phyloP scores from a whole-genome alignment of 2,797 vertebrate species.

The Sebastes jordani region DNA sequence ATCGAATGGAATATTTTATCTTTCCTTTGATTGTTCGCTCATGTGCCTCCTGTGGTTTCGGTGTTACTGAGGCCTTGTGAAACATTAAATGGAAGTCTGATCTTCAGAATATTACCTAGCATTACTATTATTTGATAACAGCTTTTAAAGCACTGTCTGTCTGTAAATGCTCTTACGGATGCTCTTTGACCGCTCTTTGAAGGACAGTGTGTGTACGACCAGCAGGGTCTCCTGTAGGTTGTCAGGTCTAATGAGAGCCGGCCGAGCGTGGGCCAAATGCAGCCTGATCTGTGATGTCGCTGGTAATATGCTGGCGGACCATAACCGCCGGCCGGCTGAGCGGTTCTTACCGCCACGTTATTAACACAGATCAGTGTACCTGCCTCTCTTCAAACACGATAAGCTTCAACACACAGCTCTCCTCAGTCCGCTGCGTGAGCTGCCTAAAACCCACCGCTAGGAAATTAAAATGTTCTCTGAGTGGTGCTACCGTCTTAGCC shows the following conservation, averaged over 20 bases:
- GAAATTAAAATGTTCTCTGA: constrained; percentile 50
- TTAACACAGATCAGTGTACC: constrained; percentile 74
- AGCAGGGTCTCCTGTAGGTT: constrained; percentile 52
- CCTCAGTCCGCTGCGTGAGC: constrained; percentile 33
- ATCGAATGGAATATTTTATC: constrained; percentile 32
- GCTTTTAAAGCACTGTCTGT: constrained; percentile 30
- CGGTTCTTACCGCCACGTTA: constrained; percentile 54
- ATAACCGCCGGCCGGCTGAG: constrained; percentile 53
- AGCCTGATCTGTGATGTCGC: constrained; percentile 66
- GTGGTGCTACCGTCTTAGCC: not conserved
- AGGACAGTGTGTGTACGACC: constrained; percentile 51
- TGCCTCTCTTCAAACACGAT: constrained; percentile 70
- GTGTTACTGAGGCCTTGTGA: not conserved
- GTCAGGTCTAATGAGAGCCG: constrained; percentile 66
- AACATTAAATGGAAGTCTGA: constrained; percentile 1
- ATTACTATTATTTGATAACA: not conserved
- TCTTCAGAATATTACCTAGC: not conserved
- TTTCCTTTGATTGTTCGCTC: constrained; percentile 14
- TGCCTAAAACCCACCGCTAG: constrained; percentile 36
- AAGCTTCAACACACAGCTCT: constrained; percentile 60
- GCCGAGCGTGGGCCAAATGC: constrained; percentile 43
- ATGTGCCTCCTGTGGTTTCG: not conserved
- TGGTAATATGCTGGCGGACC: constrained; percentile 61
- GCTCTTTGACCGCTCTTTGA: constrained; percentile 56
- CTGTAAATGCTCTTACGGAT: constrained; percentile 5